Percentiles rank a stretch among this genome's conserved stretches.
These are phyloP conservation scores for Poeciliopsis paucimaculata DNA, from an alignment of 2,797 vertebrate genomes.

Conservation along the genomic window DNA sequence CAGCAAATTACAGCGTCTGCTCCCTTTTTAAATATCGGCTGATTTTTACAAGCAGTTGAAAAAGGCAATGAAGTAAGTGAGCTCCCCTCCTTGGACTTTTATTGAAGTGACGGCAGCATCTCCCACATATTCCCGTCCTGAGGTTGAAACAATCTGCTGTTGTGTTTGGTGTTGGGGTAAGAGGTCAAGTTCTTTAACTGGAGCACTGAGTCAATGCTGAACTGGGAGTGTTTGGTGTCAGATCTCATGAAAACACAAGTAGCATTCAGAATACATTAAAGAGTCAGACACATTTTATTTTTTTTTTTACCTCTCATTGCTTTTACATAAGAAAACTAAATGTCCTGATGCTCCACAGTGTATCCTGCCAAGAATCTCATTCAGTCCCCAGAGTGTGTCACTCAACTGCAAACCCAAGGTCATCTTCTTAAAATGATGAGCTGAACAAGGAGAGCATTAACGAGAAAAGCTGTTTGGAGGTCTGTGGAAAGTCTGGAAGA, in stretches of 20 bases:
- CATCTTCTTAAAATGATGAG: not conserved
- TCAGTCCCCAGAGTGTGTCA: not conserved
- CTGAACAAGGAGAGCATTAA: not conserved
- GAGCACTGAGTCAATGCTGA: conserved; percentile 42
- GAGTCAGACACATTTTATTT: conserved; percentile 24
- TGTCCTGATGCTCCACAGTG: not conserved
- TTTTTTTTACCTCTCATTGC: not conserved
- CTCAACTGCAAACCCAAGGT: not conserved
- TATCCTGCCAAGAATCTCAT: not conserved
- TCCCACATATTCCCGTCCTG: conserved; percentile 59
- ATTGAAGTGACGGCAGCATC: conserved; percentile 77
- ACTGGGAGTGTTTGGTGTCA: conserved; percentile 44
- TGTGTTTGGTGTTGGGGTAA: conserved; percentile 53
- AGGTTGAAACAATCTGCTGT: conserved; percentile 71
- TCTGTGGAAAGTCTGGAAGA: not conserved
- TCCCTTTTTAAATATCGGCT: conserved; percentile 72
- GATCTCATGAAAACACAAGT: conserved; percentile 36
- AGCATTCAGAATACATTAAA: conserved; percentile 39
- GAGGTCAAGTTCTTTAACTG: conserved; percentile 40
- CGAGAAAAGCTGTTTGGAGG: not conserved
- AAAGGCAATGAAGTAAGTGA: conserved; percentile 60
- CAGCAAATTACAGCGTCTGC: conserved; percentile 71
- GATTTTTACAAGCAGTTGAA: conserved; percentile 79
- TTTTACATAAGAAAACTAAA: not conserved
- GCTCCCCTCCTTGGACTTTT: conserved; percentile 69